Evolutionary conservation across 2,113 vertebrate species (phyloP), one percentile per base, ranked within the genome.

Genomic region (Asarcornis scutulata): DNA sequence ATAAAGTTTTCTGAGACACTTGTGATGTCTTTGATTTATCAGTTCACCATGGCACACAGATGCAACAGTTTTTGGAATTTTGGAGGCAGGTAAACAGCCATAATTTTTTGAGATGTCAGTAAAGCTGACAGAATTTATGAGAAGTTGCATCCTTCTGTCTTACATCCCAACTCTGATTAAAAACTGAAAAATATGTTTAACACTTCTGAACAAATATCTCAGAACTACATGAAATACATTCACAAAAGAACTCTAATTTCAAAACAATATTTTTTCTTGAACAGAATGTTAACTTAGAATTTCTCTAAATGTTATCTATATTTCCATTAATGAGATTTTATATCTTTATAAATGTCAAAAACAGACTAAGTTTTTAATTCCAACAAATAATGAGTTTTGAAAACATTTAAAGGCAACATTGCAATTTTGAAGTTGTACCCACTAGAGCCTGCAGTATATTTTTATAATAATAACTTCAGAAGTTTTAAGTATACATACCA

Each of bases 131-230:
- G 73, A 86, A 80, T 83, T 52, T 83, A 60, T 58, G 48, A 66
- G 21, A 25, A 76, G 1, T 38, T 71, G 9, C 7, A 38, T 50
- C 29, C 8, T 68, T 66, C 36, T 83, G 62, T 83, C 56, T 88
- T 34, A 9, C 8, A 58, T 71, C 32, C 23, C 17, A 56, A 6
- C n/a, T 84, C 81, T 91, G 55, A 95, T 88, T 91, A 80, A 88
- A 92, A 89, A 88, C 60, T 80, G 72, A 92, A 92, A 32, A 50
- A 48, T 40, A 67, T 44, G 95, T 91, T 86, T 75, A 76, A 75
- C 88, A n/a, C 16, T 40, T 68, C 58, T 23, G n/a, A 75, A 58
- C 10, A 77, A 66, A 40, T 71, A 4, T 66, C 10, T 15, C 27
- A 80, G 40, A 34, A 56, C 12, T 56, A 59, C 55, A 34, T 55